A percentile compares a stretch with the other conserved stretches of the same genome.
phyloP scores from a whole-genome alignment of 23 tunicate species.

The Halocynthia roretzi region DNA sequence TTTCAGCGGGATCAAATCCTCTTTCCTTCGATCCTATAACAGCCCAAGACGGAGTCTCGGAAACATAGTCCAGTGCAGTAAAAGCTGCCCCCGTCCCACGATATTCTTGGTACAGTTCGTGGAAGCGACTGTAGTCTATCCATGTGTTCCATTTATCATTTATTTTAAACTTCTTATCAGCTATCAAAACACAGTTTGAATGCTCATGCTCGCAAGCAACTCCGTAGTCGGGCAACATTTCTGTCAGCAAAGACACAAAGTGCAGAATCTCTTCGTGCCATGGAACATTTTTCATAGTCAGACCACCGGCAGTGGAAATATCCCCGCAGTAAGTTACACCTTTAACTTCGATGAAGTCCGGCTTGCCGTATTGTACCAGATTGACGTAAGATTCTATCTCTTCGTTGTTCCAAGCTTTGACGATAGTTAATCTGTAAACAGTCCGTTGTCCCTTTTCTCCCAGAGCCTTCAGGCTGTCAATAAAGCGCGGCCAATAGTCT shows the following conservation, averaged over 20 bases:
- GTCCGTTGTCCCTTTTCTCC: constrained; percentile 94
- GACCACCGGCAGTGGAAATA: constrained; percentile 74
- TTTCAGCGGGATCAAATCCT: constrained; percentile 84
- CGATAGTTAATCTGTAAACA: constrained; percentile 86
- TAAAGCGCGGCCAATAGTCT: constrained; percentile 96
- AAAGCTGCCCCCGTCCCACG: constrained; percentile 44
- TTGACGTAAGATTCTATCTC: constrained; percentile 84
- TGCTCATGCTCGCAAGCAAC: constrained; percentile 97
- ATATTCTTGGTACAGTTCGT: constrained; percentile 69
- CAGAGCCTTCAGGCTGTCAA: constrained; percentile 80
- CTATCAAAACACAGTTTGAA: constrained; percentile 94
- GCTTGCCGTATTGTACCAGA: constrained; percentile 70
- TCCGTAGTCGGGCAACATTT: constrained; percentile 53
- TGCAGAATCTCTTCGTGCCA: constrained; percentile 96
- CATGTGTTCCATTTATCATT: constrained; percentile 79
- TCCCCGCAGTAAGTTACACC: constrained; percentile 98
- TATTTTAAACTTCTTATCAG: constrained; percentile 36
- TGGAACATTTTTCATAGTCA: constrained; percentile 92
- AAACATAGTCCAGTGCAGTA: constrained; percentile 56
- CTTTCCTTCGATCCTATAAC: constrained; percentile 64
- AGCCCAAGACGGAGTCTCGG: constrained; percentile 81
- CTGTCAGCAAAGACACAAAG: constrained; percentile 55
- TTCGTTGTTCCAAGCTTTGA: constrained; percentile 87
- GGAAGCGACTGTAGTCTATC: constrained; percentile 73
- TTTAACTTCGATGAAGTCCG: constrained; percentile 93